Percentiles rank a stretch among this genome's conserved stretches.
These are phyloP conservation scores for Sylvia atricapilla DNA, from an alignment of 2,113 vertebrate species.

Conservation along the genomic window DNA sequence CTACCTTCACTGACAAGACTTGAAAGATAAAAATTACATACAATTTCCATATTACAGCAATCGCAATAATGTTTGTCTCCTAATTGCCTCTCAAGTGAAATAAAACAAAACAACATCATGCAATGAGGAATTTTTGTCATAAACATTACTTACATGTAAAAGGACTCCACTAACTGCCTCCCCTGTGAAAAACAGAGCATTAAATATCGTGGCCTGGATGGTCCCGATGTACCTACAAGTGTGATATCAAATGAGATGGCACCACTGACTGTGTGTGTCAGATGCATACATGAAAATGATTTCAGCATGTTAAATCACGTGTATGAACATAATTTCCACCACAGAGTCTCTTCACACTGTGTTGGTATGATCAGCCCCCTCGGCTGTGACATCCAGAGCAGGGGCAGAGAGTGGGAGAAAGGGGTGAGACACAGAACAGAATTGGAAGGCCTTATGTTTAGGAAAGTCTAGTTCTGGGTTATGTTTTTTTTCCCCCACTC, in stretches of 20 bases:
- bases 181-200: not conserved
- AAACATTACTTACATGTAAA: not conserved
- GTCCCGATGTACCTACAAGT: not conserved
- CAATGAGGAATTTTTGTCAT: not conserved
- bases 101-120: not conserved
- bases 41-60: conserved; percentile 19
- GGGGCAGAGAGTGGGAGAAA: not conserved
- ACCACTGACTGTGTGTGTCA: not conserved
- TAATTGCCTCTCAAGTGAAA: conserved; percentile 39
- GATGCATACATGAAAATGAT: not conserved
- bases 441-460: not conserved
- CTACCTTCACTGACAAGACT: conserved; percentile 17
- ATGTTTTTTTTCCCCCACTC: not conserved
- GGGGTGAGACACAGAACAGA: not conserved
- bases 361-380: not conserved
- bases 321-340: not conserved
- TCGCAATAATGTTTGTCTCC: conserved; percentile 3
- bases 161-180: conserved; percentile 10
- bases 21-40: conserved; percentile 34
- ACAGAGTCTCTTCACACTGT: not conserved
- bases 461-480: not conserved
- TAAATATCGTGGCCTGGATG: not conserved
- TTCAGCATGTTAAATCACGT: not conserved
- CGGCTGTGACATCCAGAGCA: accelerated
- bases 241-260: not conserved